A percentile compares a stretch with the other conserved stretches of the same genome.
Conservation (phyloP, 2,888 invertebrate genomes). For the Stegana nigrithorax region DNA sequence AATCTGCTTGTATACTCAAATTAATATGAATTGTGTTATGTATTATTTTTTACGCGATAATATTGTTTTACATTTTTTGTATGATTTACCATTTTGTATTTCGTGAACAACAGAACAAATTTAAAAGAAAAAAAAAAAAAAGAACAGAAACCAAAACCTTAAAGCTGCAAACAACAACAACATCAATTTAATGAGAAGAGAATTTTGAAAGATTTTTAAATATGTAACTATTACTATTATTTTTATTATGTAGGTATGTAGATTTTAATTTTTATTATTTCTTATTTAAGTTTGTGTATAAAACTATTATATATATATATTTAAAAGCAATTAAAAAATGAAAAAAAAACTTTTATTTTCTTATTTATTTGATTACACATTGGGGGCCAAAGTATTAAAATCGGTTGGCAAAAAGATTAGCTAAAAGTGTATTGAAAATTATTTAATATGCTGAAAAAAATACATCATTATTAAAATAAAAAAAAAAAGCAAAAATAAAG, state of each 20-base stretch:
- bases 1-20: neutral
- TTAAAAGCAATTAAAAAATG: conserved; percentile 53
- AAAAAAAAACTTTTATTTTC: conserved; percentile 28
- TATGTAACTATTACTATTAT: conserved; percentile 61
- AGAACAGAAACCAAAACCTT: conserved; percentile 23
- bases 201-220: conserved; percentile 44
- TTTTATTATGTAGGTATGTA: conserved; percentile 65
- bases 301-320: conserved; percentile 41
- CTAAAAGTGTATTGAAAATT: conserved; percentile 12
- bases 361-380: conserved; percentile 27
- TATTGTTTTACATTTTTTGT: conserved; percentile 17
- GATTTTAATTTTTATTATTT: conserved; percentile 61
- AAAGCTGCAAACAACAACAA: conserved; percentile 14
- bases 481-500: neutral
- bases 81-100: conserved; percentile 23
- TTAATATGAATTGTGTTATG: neutral
- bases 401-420: neutral
- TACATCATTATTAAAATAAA: neutral
- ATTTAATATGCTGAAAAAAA: neutral
- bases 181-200: conserved; percentile 21
- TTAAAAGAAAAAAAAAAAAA: conserved; percentile 31
- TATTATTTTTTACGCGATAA: conserved; percentile 5
- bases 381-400: neutral
- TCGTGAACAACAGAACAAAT: too few relatives aligned
- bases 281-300: conserved; percentile 64